These are phyloP conservation scores for Spisula solida DNA, from an alignment of 2,888 invertebrate genomes.

Conservation along the genomic window DNA sequence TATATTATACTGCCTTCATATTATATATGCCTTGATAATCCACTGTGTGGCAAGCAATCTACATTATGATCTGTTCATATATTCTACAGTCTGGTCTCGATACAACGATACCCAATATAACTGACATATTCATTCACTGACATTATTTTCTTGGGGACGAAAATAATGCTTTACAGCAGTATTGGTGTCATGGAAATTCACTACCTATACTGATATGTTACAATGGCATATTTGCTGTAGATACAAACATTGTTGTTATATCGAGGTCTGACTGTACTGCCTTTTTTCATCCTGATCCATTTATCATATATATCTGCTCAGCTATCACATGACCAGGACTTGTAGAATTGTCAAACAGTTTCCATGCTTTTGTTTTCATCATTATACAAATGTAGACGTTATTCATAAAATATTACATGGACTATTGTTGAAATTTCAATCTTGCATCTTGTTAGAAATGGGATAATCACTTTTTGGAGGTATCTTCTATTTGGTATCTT, in stretches of 20 bases:
- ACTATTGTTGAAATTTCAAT: not conserved
- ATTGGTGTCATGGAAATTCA: no score
- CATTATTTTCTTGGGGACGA: no score
- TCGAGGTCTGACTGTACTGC: not conserved
- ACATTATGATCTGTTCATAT: not conserved
- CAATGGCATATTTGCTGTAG: no score
- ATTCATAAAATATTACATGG: not conserved
- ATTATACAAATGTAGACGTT: no score
- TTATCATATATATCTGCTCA: not conserved
- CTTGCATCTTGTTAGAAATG: not conserved
- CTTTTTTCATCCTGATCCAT: not conserved
- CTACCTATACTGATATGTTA: no score
- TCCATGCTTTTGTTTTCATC: no score
- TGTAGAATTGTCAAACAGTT: not conserved
- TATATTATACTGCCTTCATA: not conserved
- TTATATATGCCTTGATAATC: not conserved
- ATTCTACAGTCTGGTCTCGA: not conserved
- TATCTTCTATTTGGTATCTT: no score
- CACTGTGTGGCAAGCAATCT: not conserved
- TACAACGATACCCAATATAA: no score
- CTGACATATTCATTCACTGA: no score
- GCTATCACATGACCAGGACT: not conserved
- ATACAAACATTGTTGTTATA: no score
- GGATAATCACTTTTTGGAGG: no score
- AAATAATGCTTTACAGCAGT: no score